phyloP scores from a whole-genome alignment of 2,888 invertebrate genomes.

The Agrochola litura region DNA sequence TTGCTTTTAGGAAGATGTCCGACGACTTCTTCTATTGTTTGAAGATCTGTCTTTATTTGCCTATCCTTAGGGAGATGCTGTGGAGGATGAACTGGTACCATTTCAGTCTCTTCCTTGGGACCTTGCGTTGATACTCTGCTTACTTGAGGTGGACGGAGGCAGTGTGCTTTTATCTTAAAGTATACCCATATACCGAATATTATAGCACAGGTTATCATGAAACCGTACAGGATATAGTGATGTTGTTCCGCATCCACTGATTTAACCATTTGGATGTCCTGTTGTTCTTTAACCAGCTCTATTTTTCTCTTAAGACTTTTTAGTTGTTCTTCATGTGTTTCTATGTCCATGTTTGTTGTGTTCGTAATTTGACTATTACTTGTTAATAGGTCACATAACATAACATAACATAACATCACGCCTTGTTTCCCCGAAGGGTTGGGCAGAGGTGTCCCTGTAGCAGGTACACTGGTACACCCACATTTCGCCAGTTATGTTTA shows the following conservation, averaged over 20 bases:
- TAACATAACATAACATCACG: no score
- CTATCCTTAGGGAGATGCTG: background rate
- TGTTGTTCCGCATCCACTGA: no score
- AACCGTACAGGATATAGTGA: no score
- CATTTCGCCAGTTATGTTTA: no score
- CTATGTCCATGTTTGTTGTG: background rate
- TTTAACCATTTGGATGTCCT: background rate
- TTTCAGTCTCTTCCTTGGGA: background rate
- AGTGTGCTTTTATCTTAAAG: no score
- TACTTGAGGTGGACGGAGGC: background rate
- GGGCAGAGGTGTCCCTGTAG: no score
- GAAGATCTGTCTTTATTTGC: background rate
- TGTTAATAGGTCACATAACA: background rate
- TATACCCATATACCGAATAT: no score
- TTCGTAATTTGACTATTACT: background rate
- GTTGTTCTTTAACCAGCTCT: background rate
- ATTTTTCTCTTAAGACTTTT: background rate
- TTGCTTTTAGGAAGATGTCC: no score
- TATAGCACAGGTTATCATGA: no score
- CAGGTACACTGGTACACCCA: no score
- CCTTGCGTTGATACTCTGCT: background rate
- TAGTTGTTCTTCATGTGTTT: slow-evolving; percentile 1
- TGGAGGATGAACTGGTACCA: background rate
- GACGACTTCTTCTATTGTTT: no score
- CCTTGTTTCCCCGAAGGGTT: no score